A percentile compares a stretch with the other conserved stretches of the same genome.
These are phyloP conservation scores for Pelobates cultripes DNA, from an alignment of 2,797 vertebrate genomes.

Conservation along the genomic window DNA sequence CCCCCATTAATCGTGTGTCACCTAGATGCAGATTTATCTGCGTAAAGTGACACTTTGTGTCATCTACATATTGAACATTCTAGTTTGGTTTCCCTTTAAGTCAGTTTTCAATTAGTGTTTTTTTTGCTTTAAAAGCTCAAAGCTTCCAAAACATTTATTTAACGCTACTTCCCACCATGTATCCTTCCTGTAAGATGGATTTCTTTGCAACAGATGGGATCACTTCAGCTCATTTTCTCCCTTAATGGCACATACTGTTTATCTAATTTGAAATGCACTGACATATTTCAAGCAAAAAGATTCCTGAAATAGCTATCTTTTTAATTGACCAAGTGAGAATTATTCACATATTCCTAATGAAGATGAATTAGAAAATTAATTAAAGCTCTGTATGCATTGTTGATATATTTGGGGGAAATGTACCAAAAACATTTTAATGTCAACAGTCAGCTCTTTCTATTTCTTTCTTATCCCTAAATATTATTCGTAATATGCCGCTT, in stretches of 20 bases:
- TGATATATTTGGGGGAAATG: background rate
- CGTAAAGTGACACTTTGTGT: too few species aligned
- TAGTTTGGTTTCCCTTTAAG: background rate
- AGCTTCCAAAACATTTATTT: background rate
- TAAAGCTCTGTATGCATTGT: background rate
- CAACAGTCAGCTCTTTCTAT: too few species aligned
- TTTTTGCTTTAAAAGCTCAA: background rate
- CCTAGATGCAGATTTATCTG: too few species aligned
- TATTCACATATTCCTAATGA: background rate
- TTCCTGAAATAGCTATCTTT: background rate
- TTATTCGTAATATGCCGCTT: too few species aligned
- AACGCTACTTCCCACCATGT: background rate
- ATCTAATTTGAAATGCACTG: constrained; percentile 1
- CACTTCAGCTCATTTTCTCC: background rate
- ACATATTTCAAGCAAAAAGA: background rate
- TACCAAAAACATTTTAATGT: too few species aligned
- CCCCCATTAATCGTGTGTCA: too few species aligned
- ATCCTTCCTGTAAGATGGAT: background rate
- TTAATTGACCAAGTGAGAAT: constrained; percentile 19
- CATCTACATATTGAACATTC: background rate
- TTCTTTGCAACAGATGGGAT: constrained; percentile 13
- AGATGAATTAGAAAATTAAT: background rate
- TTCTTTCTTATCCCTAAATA: too few species aligned
- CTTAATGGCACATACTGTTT: background rate
- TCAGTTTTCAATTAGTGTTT: background rate